phyloP scores from a whole-genome alignment of 2,113 vertebrate genomes.

The Bombycilla garrulus region DNA sequence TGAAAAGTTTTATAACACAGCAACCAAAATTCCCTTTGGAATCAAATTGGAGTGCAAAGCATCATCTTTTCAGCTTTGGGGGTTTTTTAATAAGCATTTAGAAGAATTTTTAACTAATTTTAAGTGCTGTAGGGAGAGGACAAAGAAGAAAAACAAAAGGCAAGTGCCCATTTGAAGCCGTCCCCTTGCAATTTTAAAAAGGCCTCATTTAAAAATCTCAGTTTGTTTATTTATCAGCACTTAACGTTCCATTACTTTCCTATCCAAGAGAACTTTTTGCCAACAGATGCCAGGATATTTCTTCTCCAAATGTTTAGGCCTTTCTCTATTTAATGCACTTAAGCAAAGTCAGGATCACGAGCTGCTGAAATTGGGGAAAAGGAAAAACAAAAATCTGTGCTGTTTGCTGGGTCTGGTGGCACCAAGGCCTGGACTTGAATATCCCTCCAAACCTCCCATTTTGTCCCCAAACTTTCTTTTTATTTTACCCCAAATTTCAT shows the following conservation, averaged over 20 bases:
- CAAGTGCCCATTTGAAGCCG: neutral
- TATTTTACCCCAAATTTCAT: neutral
- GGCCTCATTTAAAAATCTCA: neutral
- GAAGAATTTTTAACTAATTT: neutral
- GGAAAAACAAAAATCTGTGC: neutral
- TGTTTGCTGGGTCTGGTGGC: neutral
- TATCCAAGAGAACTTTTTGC: neutral
- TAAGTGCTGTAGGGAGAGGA: neutral
- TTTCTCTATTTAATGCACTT: neutral
- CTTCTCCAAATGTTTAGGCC: neutral
- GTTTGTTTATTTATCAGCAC: neutral
- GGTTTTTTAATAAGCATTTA: neutral
- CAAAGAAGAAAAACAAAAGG: neutral
- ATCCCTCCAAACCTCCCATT: neutral
- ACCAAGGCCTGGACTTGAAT: neutral
- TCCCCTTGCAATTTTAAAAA: neutral
- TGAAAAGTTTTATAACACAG: neutral
- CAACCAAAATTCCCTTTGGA: neutral
- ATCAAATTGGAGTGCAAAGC: neutral
- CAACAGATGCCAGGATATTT: neutral
- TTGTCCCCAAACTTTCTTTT: neutral
- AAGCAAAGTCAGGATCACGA: neutral
- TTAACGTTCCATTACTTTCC: neutral
- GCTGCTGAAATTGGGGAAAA: neutral
- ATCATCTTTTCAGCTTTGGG: neutral